A percentile compares a stretch with the other conserved stretches of the same genome.
These are phyloP conservation scores for Danio rerio DNA, from an alignment of 2,113 vertebrate species.

Conservation along the genomic window GRCz12tu NC_133190.1:14835501-14836000, in stretches of 20 bases:
- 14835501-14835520: background rate
- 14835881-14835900: slow-evolving; percentile 6
- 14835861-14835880: slow-evolving; percentile 30
- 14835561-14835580: slow-evolving; percentile 28
- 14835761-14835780: slow-evolving; percentile 1
- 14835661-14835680: slow-evolving; percentile 7
- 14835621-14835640: background rate
- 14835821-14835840: slow-evolving; percentile 35
- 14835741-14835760: slow-evolving; percentile 10
- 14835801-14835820: background rate
- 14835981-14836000: slow-evolving; percentile 34
- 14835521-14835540: slow-evolving; percentile 29
- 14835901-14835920: background rate
- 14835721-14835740: slow-evolving; percentile 2
- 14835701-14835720: background rate
- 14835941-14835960: background rate
- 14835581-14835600: slow-evolving; percentile 22
- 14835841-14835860: slow-evolving; percentile 5
- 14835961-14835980: background rate
- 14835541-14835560: slow-evolving; percentile 39
- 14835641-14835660: slow-evolving; percentile 23
- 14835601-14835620: slow-evolving; percentile 16
- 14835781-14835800: background rate
- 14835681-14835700: slow-evolving; percentile 27
- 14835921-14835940: background rate